phyloP scores from a whole-genome alignment of 2,113 vertebrate genomes.

The Ophiodon elongatus region DNA sequence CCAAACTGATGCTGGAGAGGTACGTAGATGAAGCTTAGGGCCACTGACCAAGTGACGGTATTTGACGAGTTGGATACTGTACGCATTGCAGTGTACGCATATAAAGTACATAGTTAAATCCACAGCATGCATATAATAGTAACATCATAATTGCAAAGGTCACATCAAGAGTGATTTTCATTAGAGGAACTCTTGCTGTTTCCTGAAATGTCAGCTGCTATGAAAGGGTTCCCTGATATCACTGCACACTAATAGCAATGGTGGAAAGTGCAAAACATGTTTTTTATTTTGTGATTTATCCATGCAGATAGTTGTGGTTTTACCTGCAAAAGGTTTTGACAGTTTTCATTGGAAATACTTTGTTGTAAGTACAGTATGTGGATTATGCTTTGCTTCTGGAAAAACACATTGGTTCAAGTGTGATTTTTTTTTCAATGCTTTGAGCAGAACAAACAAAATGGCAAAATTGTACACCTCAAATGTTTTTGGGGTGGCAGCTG shows the following conservation, averaged over 20 bases:
- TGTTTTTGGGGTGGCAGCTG: background rate
- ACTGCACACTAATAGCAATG: background rate
- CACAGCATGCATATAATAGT: background rate
- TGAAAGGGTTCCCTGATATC: background rate
- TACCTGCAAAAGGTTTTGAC: background rate
- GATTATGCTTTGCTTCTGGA: background rate
- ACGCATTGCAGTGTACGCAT: background rate
- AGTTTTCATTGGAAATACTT: background rate
- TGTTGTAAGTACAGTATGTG: background rate
- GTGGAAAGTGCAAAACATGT: background rate
- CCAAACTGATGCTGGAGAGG: background rate
- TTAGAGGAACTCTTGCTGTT: constrained; percentile 30
- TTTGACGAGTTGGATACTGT: background rate
- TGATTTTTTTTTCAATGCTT: background rate
- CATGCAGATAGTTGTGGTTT: background rate
- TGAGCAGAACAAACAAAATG: background rate
- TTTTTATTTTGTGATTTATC: background rate
- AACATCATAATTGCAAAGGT: constrained; percentile 55
- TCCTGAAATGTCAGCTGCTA: constrained; percentile 42
- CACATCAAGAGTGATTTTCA: constrained; percentile 52
- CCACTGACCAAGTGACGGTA: background rate
- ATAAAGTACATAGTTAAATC: background rate
- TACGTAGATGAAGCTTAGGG: background rate
- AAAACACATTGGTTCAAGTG: background rate
- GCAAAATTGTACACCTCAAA: background rate